Evolutionary conservation across 92 coral and sea anemone genomes (phyloP).

Genomic region (Porites rus): DNA sequence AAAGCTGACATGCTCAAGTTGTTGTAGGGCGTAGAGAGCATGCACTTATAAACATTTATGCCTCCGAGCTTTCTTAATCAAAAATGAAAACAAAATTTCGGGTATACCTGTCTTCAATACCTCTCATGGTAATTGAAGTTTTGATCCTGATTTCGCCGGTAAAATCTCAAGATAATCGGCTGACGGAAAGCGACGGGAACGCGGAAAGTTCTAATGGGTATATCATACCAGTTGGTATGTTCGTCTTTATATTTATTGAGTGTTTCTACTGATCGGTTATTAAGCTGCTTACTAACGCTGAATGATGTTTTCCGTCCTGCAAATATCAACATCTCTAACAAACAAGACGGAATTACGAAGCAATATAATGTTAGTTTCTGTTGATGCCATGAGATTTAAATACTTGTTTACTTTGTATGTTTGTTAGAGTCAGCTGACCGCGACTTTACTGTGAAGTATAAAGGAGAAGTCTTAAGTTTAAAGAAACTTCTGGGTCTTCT

Average conservation of each 20-base stretch:
- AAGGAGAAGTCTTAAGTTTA: conserved; percentile 11
- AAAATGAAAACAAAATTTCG: neutral
- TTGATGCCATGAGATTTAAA: neutral
- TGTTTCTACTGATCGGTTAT: neutral
- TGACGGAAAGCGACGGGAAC: neutral
- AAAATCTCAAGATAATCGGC: neutral
- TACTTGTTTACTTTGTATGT: neutral
- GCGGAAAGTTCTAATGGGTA: neutral
- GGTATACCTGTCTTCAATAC: neutral
- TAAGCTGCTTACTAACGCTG: neutral
- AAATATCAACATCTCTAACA: too few relatives aligned
- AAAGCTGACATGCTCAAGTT: neutral
- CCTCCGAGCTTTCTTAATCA: neutral
- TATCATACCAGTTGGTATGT: conserved; percentile 23
- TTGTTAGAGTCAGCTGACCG: neutral
- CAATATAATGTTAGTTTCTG: neutral
- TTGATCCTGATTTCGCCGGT: neutral
- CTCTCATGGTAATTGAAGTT: neutral
- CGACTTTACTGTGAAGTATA: conserved; percentile 33
- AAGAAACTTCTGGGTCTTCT: neutral
- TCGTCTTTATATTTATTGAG: neutral
- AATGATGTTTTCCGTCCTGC: neutral
- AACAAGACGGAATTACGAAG: neutral
- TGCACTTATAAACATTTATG: neutral
- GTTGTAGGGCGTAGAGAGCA: neutral